phyloP scores from a whole-genome alignment of 2,113 vertebrate genomes.

The Gymnocephalus cernua region DNA sequence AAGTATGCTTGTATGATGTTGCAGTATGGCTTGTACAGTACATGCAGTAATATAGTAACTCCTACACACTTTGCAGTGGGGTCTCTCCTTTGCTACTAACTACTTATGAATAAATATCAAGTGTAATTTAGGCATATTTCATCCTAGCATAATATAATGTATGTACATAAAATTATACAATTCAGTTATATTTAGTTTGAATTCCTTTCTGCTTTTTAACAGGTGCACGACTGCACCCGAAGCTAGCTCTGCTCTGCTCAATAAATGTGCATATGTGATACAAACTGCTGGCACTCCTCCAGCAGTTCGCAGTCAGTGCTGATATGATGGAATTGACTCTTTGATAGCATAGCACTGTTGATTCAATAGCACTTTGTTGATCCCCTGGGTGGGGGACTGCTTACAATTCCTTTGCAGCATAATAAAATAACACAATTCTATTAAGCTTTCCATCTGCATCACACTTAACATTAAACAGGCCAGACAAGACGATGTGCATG shows the following conservation, averaged over 20 bases:
- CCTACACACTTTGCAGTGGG: neutral
- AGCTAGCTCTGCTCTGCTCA: constrained; percentile 38
- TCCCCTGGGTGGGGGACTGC: constrained; percentile 21
- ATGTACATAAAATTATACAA: neutral
- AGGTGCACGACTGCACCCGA: constrained; percentile 42
- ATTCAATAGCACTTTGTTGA: constrained; percentile 62
- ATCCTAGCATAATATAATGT: neutral
- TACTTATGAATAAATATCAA: neutral
- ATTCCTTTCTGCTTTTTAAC: constrained; percentile 22
- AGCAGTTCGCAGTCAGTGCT: constrained; percentile 42
- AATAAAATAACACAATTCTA: constrained; percentile 32
- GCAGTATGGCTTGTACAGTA: constrained; percentile 3
- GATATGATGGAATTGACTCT: constrained; percentile 62
- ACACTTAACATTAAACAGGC: constrained; percentile 40
- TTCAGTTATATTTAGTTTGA: constrained; percentile 25
- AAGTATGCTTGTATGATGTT: neutral
- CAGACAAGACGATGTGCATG: constrained; percentile 44
- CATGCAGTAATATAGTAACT: constrained; percentile 13
- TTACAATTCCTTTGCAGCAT: constrained; percentile 8
- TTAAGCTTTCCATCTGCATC: constrained; percentile 44
- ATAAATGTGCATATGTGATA: constrained; percentile 59
- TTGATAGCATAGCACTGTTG: constrained; percentile 50
- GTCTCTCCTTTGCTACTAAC: neutral
- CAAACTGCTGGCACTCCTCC: constrained; percentile 32
- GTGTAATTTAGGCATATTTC: neutral